Conservation (phyloP, 2,113 vertebrate genomes). For the Forbesichthys agassizii region DNA sequence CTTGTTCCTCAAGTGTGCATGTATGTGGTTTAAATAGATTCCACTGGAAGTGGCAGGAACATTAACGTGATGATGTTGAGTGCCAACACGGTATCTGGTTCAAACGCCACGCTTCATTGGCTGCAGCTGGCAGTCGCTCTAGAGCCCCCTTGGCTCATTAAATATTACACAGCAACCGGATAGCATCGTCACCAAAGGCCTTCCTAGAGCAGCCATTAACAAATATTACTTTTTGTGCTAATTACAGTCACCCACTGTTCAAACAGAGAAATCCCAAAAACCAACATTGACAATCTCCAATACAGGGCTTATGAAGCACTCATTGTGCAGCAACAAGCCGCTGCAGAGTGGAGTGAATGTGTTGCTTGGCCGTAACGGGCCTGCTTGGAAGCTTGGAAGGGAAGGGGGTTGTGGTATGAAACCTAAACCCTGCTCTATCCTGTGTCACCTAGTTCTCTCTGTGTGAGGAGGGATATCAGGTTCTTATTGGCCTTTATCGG, state of each 20-base stretch:
- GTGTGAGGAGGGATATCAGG: conserved; percentile 47
- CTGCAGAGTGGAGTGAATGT: neutral
- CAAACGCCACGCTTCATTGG: neutral
- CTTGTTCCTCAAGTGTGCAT: neutral
- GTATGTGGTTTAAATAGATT: neutral
- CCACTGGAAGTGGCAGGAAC: neutral
- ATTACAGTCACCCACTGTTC: neutral
- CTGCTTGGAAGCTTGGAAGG: conserved; percentile 15
- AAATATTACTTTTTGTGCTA: neutral
- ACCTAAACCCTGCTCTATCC: conserved; percentile 53
- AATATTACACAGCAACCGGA: conserved; percentile 53
- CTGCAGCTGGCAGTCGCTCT: neutral
- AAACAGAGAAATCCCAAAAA: neutral
- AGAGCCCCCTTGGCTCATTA: conserved; percentile 40
- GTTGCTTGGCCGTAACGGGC: conserved; percentile 16
- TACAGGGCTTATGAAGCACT: conserved; percentile 3
- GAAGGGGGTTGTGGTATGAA: conserved; percentile 40
- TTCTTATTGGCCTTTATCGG: conserved; percentile 34
- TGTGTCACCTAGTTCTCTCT: conserved; percentile 47
- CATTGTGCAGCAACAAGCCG: neutral
- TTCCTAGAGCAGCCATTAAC: neutral
- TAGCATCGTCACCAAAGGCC: neutral
- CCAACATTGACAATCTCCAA: neutral
- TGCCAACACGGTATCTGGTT: neutral
- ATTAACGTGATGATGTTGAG: too few relatives aligned